Evolutionary conservation across 2,113 vertebrate genomes (phyloP).

Genomic region (Bubo blakistoni): DNA sequence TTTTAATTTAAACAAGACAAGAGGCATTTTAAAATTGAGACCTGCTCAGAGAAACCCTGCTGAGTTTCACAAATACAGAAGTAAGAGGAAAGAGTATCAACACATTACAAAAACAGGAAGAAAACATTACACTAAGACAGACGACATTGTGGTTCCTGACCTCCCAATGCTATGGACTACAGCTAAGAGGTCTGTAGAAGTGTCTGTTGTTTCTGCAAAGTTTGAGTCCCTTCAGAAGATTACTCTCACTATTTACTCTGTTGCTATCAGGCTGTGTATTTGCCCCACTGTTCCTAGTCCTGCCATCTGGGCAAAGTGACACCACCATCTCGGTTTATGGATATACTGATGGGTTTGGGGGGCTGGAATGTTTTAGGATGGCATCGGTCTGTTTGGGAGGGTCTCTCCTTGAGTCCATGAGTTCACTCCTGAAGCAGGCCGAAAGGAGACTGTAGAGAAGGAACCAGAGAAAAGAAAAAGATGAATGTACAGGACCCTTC

Average conservation of each 20-base stretch:
- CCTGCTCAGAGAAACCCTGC: conserved; percentile 84
- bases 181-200: conserved; percentile 49
- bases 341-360: conserved; percentile 71
- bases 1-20: conserved; percentile 53
- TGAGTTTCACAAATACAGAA: conserved; percentile 66
- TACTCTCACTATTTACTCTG: conserved; percentile 46
- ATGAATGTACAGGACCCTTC: conserved; percentile 60
- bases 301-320: conserved; percentile 15
- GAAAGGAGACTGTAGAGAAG: conserved; percentile 91
- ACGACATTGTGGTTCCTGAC: conserved; percentile 67
- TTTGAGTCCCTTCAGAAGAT: conserved; percentile 73
- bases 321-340: conserved; percentile 53
- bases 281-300: conserved; percentile 68
- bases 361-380: conserved; percentile 81
- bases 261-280: conserved; percentile 41
- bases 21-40: conserved; percentile 77
- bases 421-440: conserved; percentile 88
- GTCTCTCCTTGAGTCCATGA: conserved; percentile 86
- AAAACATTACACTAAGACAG: conserved; percentile 20
- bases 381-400: conserved; percentile 85
- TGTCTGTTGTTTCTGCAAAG: conserved; percentile 38
- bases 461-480: conserved; percentile 79
- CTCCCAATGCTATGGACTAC: neutral
- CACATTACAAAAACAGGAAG: conserved; percentile 39
- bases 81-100: conserved; percentile 56